phyloP scores from a whole-genome alignment of 2,113 vertebrate genomes.

The Triplophysa dalaica region DNA sequence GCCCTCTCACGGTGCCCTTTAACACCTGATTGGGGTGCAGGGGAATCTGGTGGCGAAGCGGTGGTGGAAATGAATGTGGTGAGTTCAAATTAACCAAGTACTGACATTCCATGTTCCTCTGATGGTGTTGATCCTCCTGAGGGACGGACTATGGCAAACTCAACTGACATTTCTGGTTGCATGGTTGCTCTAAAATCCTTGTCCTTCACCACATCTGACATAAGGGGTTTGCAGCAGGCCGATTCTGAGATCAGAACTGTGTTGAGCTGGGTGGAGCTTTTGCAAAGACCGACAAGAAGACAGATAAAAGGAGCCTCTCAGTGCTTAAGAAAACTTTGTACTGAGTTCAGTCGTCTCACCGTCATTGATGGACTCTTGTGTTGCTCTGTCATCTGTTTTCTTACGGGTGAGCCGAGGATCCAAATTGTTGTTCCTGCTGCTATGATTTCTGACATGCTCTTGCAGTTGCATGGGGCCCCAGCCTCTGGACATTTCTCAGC shows the following conservation, averaged over 20 bases:
- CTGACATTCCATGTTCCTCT: background rate
- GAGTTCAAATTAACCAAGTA: background rate
- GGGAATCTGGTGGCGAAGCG: too few relatives aligned
- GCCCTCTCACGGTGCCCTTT: too few relatives aligned
- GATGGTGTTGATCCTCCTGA: too few relatives aligned
- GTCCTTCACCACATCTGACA: background rate
- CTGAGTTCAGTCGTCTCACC: background rate
- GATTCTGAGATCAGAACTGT: conserved; percentile 24
- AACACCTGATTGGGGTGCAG: too few relatives aligned
- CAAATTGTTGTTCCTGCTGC: conserved; percentile 30
- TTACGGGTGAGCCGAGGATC: background rate
- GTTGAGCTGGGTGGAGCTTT: background rate
- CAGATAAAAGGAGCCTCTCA: background rate
- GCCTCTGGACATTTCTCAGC: conserved; percentile 31
- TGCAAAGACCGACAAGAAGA: background rate
- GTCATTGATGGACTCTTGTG: conserved; percentile 37
- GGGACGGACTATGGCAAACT: background rate
- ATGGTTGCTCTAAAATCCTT: background rate
- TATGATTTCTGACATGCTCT: background rate
- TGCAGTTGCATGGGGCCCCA: conserved; percentile 27
- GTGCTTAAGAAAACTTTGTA: conserved; percentile 2
- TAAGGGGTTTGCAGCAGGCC: conserved; percentile 20
- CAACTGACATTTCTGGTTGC: background rate
- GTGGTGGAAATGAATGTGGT: background rate
- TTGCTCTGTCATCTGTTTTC: background rate